Conservation (phyloP, 2,888 invertebrate species). For the Agonopterix arenella region DNA sequence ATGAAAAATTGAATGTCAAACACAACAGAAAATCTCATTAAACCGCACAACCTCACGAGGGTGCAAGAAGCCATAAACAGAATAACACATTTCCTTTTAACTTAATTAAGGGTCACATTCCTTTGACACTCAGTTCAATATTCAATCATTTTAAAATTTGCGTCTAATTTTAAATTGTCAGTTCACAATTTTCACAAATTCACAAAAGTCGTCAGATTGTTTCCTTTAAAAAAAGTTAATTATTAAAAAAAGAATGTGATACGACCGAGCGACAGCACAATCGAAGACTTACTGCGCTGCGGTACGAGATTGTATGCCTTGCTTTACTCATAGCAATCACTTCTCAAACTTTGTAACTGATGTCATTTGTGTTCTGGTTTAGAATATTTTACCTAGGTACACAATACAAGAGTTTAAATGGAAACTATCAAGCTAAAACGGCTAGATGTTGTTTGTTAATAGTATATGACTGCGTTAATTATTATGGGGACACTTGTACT, state of each 20-base stretch:
- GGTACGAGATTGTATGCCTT: constrained; percentile 44
- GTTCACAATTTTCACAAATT: not conserved
- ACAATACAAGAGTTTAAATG: no score
- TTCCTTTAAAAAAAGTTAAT: not conserved
- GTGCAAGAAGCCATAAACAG: constrained; percentile 45
- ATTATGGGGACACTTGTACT: no score
- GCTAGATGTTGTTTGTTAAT: no score
- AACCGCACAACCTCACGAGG: constrained; percentile 30
- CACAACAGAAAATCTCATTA: constrained; percentile 41
- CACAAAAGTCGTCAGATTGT: not conserved
- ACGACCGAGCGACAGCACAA: constrained; percentile 32
- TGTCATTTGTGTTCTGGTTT: no score
- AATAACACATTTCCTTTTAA: constrained; percentile 29
- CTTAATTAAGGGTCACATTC: constrained; percentile 35
- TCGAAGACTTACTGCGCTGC: constrained; percentile 43
- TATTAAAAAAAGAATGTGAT: constrained; percentile 1
- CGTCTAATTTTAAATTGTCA: not conserved
- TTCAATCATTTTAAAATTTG: not conserved
- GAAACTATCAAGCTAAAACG: no score
- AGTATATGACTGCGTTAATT: no score
- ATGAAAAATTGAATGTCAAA: not conserved
- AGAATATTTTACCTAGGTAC: no score
- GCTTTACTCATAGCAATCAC: constrained; percentile 26
- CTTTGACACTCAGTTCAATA: not conserved
- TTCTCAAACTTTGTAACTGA: constrained; percentile 36